Percentiles rank a stretch among this genome's conserved stretches.
Conservation (phyloP, 2,797 vertebrate species). For the Sarcoramphus papa region DNA sequence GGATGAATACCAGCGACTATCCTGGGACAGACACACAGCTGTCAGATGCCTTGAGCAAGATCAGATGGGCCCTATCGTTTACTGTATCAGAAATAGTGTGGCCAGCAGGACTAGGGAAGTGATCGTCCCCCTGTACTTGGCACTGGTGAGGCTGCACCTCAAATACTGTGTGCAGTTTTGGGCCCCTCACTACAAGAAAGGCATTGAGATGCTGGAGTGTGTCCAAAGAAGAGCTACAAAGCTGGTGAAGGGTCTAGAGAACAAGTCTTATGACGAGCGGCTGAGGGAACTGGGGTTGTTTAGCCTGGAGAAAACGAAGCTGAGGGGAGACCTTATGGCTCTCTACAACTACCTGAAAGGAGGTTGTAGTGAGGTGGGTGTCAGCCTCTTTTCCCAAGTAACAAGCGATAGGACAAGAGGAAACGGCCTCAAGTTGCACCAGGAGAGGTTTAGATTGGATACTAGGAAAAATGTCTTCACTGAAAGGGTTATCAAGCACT, state of each 20-base stretch:
- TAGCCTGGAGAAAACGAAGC: no score
- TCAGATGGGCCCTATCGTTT: not conserved
- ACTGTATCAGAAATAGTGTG: not conserved
- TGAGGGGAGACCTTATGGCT: not conserved
- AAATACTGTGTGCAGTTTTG: not conserved
- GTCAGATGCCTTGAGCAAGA: not conserved
- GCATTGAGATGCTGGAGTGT: not conserved
- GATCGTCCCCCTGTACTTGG: not conserved
- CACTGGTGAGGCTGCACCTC: not conserved
- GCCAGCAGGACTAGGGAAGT: not conserved
- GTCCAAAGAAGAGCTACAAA: not conserved
- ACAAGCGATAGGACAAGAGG: not conserved
- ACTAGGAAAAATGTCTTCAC: no score
- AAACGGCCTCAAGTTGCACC: not conserved
- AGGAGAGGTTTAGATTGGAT: not conserved
- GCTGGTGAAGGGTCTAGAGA: not conserved
- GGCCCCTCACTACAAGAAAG: not conserved
- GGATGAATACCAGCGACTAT: not conserved
- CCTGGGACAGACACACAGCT: not conserved
- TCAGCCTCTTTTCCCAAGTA: not conserved
- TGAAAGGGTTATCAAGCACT: no score
- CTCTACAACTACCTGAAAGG: not conserved
- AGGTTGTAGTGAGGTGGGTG: fast-evolving
- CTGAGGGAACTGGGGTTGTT: not conserved
- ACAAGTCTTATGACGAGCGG: not conserved